These are phyloP conservation scores for Perizoma flavofasciatum DNA, from an alignment of 2,888 invertebrate species.

Conservation along the genomic window DNA sequence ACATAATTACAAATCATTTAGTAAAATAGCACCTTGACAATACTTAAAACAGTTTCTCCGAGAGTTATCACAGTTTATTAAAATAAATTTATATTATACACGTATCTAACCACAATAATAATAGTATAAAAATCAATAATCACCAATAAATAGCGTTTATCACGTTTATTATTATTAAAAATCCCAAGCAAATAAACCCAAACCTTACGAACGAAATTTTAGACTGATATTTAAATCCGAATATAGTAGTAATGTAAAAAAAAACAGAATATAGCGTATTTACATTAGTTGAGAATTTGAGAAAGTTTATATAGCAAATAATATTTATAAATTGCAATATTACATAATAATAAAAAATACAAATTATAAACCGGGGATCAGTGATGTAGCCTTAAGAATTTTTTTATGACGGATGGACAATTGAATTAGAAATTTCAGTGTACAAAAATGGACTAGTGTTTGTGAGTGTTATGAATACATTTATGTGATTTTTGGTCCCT, in stretches of 20 bases:
- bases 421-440: slow-evolving; percentile 63
- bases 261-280: slow-evolving; percentile 73
- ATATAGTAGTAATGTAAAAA: slow-evolving; percentile 55
- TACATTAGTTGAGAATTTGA: slow-evolving; percentile 83
- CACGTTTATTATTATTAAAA: slow-evolving; percentile 47
- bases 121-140: slow-evolving; percentile 59
- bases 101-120: slow-evolving; percentile 71
- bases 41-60: slow-evolving; percentile 49
- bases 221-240: slow-evolving; percentile 82
- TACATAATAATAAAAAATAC: slow-evolving; percentile 52
- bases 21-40: slow-evolving; percentile 66
- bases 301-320: slow-evolving; percentile 76
- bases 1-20: slow-evolving; percentile 56
- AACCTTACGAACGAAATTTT: slow-evolving; percentile 81
- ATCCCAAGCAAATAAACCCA: slow-evolving; percentile 76
- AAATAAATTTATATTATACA: slow-evolving; percentile 52
- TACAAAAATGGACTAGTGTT: slow-evolving; percentile 59
- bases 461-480: slow-evolving; percentile 33
- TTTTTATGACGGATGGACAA: slow-evolving; percentile 76
- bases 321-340: slow-evolving; percentile 55
- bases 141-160: slow-evolving; percentile 60
- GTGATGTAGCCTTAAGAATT: slow-evolving; percentile 73
- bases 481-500: slow-evolving; percentile 55
- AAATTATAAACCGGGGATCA: slow-evolving; percentile 76
- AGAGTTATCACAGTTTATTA: slow-evolving; percentile 61